Conservation (phyloP, 1,140 invertebrate genomes). For the Asbolus verrucosus region DNA sequence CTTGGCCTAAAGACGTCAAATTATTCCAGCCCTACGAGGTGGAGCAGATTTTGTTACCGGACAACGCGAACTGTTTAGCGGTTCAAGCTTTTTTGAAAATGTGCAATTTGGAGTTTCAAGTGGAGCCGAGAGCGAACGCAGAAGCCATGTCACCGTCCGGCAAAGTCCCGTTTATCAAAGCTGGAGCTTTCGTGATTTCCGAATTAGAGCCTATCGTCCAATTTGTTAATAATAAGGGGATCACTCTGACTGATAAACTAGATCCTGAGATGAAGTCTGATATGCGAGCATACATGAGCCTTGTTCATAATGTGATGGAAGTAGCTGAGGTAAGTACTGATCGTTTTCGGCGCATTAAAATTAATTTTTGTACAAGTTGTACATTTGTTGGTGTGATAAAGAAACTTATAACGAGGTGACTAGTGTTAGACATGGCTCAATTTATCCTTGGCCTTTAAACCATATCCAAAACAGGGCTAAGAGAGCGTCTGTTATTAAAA, state of each 20-base stretch:
- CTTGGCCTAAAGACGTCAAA: constrained; percentile 88
- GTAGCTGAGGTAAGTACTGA: constrained; percentile 79
- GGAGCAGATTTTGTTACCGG: constrained; percentile 91
- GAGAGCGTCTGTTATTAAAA: constrained; percentile 76
- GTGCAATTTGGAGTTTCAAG: constrained; percentile 84
- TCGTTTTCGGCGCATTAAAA: constrained; percentile 34
- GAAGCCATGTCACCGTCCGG: constrained; percentile 96
- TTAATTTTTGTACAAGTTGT: constrained; percentile 70
- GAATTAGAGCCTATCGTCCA: constrained; percentile 93
- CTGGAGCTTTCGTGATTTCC: constrained; percentile 87
- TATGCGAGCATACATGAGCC: constrained; percentile 92
- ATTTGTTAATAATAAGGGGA: constrained; percentile 88
- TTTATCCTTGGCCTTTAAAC: constrained; percentile 94
- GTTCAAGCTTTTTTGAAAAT: constrained; percentile 95
- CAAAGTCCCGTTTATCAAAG: constrained; percentile 90
- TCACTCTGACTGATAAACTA: constrained; percentile 78
- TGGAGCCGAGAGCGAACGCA: constrained; percentile 88
- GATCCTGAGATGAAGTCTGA: constrained; percentile 86
- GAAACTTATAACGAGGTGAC: constrained; percentile 86
- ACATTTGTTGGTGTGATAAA: constrained; percentile 88
- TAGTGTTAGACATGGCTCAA: constrained; percentile 84
- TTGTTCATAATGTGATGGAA: constrained; percentile 87
- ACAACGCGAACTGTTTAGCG: constrained; percentile 91
- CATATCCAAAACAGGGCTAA: constrained; percentile 85
- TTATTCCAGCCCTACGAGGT: constrained; percentile 90